Conservation (phyloP, 2,113 vertebrate species). For the Sorex araneus region DNA sequence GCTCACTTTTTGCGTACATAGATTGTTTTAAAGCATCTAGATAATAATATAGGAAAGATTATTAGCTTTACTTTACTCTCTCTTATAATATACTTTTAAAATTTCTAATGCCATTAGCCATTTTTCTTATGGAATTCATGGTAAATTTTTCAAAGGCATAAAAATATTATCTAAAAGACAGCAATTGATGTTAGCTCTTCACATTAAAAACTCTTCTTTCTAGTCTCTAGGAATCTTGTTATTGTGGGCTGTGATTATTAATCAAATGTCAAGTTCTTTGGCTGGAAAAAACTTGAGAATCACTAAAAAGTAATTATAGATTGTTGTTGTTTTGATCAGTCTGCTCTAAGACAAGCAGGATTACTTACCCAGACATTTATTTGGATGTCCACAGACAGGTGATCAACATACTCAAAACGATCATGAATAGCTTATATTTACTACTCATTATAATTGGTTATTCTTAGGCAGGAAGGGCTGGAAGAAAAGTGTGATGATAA, state of each 20-base stretch:
- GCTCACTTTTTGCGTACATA: not conserved
- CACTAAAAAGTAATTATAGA: not conserved
- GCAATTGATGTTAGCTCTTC: not conserved
- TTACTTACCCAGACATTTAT: not conserved
- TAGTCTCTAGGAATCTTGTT: not conserved
- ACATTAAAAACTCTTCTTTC: not conserved
- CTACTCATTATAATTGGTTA: not conserved
- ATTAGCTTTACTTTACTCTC: not conserved
- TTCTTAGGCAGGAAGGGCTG: rapidly evolving
- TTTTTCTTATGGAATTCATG: not conserved
- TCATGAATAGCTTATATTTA: not conserved
- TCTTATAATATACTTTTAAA: not conserved
- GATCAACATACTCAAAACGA: not conserved
- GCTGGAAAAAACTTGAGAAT: not conserved
- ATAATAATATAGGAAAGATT: slow-evolving; percentile 29
- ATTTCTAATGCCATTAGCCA: not conserved
- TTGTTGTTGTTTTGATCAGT: not conserved
- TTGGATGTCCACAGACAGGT: not conserved
- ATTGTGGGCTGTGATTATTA: not conserved
- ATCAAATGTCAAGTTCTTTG: not conserved
- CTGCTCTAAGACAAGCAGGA: not conserved
- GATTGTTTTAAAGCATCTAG: not conserved
- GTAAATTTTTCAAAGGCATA: not conserved
- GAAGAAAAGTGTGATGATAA: not conserved
- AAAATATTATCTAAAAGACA: not conserved